Percentiles rank a stretch among this genome's conserved stretches.
phyloP scores from a whole-genome alignment of 2,113 vertebrate species.

The Colaptes auratus region DNA sequence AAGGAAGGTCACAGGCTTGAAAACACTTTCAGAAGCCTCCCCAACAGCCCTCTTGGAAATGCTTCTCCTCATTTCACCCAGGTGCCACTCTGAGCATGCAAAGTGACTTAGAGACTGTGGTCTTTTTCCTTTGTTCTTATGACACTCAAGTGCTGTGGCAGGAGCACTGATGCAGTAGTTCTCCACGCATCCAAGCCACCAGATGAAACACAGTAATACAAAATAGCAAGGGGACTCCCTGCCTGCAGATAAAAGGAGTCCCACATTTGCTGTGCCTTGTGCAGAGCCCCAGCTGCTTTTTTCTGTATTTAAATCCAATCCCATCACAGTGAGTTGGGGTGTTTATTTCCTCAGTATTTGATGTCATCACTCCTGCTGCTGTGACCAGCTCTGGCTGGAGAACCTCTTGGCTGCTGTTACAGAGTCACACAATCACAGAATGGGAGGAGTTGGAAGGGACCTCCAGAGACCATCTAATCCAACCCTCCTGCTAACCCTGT shows the following conservation, averaged over 20 bases:
- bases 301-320: neutral
- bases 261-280: neutral
- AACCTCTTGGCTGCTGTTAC: neutral
- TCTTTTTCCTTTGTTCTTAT: neutral
- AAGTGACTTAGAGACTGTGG: neutral
- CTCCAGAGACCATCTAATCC: no score
- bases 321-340: rapidly evolving
- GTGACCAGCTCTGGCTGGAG: neutral
- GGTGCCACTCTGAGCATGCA: neutral
- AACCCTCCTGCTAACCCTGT: no score
- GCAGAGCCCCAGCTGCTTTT: neutral
- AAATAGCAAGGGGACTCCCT: neutral
- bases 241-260: neutral
- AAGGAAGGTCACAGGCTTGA: constrained; percentile 16
- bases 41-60: neutral
- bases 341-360: neutral
- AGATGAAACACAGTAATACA: rapidly evolving
- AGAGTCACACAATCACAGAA: no score
- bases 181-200: neutral
- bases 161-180: rapidly evolving
- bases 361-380: neutral
- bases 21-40: neutral
- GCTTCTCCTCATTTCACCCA: neutral
- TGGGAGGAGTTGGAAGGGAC: no score
- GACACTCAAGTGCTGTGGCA: neutral